Base-by-base conservation (phyloP, 1,140 invertebrate genomes). In the Parasteatoda tepidariorum region DNA sequence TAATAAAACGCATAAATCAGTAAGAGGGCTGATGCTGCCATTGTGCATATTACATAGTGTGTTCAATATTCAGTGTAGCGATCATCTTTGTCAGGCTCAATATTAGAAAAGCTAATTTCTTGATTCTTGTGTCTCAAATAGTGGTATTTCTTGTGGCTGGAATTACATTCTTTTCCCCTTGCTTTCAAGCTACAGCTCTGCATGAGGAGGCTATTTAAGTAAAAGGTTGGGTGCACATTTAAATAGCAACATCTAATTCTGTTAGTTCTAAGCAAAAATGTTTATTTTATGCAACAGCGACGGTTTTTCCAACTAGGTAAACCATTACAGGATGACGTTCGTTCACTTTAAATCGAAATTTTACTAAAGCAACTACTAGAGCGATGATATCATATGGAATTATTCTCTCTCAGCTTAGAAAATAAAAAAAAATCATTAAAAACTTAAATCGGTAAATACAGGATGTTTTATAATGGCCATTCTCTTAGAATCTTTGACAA, bases 301-400 rank as follows among this genome's bases (percentile, higher is more conserved):
- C 33, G 9, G 61, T 64, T 9, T 76, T 76, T 64, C 59, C 74
- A 7, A 31, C 33, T 31, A 62, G 38, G 13, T 5, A 54, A 3
- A 18, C n/a, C 48, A n/a, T 76, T n/a, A 48, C 59, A 11, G 74
- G 74, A 28, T 64, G 74, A 61, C 26, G 34, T 7, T n/a, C 66
- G 13, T 76, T 76, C 30, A 66, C 26, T 15, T 31, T 76, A 18
- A 76, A 76, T 22, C 61, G 59, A 2, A 41, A 18, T 48, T 76
- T 76, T 26, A 76, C 54, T 22, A 59, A 64, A 22, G 48, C 11
- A n/a, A 64, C 74, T 30, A 61, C 74, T 64, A 30, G 74, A 22
- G 41, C 18, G 5, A 64, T 76, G 15, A 22, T 76, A 28, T 41
- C 74, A n/a, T 76, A 76, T 54, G 59, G 34, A 22, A 41, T 66